Percentiles rank a stretch among this genome's conserved stretches.
These are phyloP conservation scores for Muntiacus muntjak DNA, from an alignment of 2,113 vertebrate species.

Conservation along the genomic window DNA sequence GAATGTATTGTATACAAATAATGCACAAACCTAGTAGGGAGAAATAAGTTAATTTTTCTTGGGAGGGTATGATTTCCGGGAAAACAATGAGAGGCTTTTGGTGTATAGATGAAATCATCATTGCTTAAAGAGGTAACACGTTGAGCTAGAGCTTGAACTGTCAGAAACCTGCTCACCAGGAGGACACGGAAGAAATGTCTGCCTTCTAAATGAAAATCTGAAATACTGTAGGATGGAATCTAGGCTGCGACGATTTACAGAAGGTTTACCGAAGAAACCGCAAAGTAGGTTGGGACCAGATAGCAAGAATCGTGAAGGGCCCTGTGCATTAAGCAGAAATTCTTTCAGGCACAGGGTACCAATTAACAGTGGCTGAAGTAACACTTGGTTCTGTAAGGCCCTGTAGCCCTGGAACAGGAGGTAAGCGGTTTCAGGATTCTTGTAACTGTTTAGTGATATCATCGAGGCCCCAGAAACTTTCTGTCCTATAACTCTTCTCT, in stretches of 20 bases:
- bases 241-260: fast-evolving
- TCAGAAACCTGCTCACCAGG: background rate
- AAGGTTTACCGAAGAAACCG: background rate
- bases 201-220: background rate
- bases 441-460: background rate
- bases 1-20: background rate
- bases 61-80: background rate
- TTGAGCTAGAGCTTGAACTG: background rate
- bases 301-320: background rate
- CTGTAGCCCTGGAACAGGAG: background rate
- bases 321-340: background rate
- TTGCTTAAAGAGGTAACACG: background rate
- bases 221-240: background rate
- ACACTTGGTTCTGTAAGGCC: too few species aligned
- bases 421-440: background rate
- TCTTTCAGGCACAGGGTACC: background rate
- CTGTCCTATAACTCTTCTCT: background rate
- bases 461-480: background rate
- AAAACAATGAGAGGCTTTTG: background rate
- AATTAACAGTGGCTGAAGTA: background rate
- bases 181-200: background rate
- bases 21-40: background rate
- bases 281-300: background rate
- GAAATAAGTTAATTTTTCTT: background rate
- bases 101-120: background rate